A percentile compares a stretch with the other conserved stretches of the same genome.
Conservation (phyloP, 2,888 invertebrate species). For the Abscondita cerata region DNA sequence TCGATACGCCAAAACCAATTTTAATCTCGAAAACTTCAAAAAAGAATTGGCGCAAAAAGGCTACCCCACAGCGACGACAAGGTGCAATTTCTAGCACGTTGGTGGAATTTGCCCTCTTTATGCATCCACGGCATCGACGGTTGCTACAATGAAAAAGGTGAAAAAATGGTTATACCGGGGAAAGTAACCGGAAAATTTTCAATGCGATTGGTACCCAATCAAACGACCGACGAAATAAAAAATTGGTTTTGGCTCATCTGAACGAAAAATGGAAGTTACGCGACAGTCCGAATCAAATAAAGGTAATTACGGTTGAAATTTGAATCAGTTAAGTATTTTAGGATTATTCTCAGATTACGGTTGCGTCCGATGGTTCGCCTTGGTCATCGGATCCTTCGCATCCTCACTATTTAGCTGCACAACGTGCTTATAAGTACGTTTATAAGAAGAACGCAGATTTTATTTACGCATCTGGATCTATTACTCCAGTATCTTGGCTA, state of each 20-base stretch:
- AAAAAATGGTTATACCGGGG: constrained; percentile 93
- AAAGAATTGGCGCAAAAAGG: constrained; percentile 72
- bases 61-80: constrained; percentile 82
- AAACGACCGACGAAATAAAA: constrained; percentile 84
- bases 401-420: constrained; percentile 91
- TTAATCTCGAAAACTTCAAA: constrained; percentile 79
- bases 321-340: too few relatives aligned
- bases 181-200: constrained; percentile 98
- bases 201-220: constrained; percentile 93
- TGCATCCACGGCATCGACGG: constrained; percentile 92
- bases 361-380: constrained; percentile 74
- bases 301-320: too few relatives aligned
- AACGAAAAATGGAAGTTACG: constrained; percentile 80
- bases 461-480: constrained; percentile 96
- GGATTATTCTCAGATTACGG: neutral
- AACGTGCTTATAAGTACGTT: constrained; percentile 80
- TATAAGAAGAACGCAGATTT: constrained; percentile 92
- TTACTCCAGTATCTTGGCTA: constrained; percentile 94
- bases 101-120: constrained; percentile 94
- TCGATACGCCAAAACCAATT: constrained; percentile 84
- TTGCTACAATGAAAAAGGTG: constrained; percentile 93
- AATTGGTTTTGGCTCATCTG: constrained; percentile 79
- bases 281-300: constrained; percentile 86
- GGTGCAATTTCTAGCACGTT: constrained; percentile 85
- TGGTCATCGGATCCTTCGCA: constrained; percentile 95